Evolutionary conservation across 2,113 vertebrate species (phyloP).

Genomic region (Rhinolophus sinicus): DNA sequence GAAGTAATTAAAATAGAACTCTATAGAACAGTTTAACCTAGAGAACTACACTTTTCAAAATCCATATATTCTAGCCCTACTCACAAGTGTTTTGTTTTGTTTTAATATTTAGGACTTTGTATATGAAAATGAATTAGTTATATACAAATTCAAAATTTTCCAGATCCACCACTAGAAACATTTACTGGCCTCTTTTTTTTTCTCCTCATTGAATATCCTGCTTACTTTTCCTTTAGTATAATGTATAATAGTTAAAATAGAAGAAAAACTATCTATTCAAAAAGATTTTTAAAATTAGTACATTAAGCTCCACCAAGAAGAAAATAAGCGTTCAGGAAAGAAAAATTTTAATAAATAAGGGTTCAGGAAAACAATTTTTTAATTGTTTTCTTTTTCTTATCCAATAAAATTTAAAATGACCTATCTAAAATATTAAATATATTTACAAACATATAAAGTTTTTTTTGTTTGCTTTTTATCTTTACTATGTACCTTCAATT

Average conservation of each 20-base stretch:
- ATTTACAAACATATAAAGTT: neutral
- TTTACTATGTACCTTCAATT: neutral
- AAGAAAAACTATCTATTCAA: neutral
- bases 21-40: neutral
- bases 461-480: neutral
- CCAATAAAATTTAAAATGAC: neutral
- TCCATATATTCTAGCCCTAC: neutral
- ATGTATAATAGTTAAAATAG: neutral
- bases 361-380: neutral
- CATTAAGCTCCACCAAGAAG: neutral
- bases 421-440: neutral
- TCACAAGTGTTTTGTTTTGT: neutral
- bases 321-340: neutral
- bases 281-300: neutral
- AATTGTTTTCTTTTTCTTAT: neutral
- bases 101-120: neutral
- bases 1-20: neutral
- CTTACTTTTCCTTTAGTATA: neutral
- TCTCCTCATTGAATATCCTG: neutral
- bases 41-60: neutral
- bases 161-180: neutral
- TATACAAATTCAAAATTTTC: neutral
- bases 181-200: neutral
- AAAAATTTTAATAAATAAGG: neutral
- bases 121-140: neutral